Percentiles rank a stretch among this genome's conserved stretches.
Conservation (phyloP, 1,140 invertebrate species). For the Pachypeltis micranthus region DNA sequence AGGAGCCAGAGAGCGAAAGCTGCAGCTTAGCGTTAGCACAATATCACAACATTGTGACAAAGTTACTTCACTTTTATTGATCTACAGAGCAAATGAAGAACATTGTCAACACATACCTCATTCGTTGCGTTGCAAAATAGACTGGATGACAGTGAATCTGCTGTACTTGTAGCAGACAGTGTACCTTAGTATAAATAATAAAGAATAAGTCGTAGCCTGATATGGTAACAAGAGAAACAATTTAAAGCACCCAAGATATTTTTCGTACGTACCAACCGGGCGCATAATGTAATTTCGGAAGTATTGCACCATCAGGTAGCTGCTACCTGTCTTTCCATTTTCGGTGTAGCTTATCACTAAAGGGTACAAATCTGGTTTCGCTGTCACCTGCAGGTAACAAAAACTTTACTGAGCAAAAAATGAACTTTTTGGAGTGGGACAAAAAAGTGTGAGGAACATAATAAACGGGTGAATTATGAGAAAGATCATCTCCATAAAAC, state of each 20-base stretch:
- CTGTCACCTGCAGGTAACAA: constrained; percentile 73
- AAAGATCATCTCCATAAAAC: no score
- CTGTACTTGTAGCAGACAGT: constrained; percentile 64
- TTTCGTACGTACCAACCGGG: constrained; percentile 41
- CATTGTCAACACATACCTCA: constrained; percentile 17
- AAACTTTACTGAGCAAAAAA: constrained; percentile 18
- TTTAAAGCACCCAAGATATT: not conserved
- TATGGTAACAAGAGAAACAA: not conserved
- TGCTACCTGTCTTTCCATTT: constrained; percentile 47
- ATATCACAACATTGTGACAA: no score
- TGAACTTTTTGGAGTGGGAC: no score
- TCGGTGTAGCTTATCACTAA: constrained; percentile 63
- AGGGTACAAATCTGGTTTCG: constrained; percentile 72
- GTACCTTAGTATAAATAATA: constrained; percentile 42
- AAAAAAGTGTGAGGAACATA: no score
- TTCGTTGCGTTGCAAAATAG: constrained; percentile 46
- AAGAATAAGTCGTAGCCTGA: no score
- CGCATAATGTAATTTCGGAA: constrained; percentile 61
- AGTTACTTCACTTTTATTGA: no score
- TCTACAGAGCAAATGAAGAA: no score
- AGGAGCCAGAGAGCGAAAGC: no score
- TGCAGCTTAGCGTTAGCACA: no score
- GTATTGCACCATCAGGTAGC: constrained; percentile 69
- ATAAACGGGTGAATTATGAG: constrained; percentile 6
- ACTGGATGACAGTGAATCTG: constrained; percentile 69